These are phyloP conservation scores for Macrotrachela quadricornifera DNA, from an alignment of 1,140 invertebrate genomes.

Conservation along the genomic window DNA sequence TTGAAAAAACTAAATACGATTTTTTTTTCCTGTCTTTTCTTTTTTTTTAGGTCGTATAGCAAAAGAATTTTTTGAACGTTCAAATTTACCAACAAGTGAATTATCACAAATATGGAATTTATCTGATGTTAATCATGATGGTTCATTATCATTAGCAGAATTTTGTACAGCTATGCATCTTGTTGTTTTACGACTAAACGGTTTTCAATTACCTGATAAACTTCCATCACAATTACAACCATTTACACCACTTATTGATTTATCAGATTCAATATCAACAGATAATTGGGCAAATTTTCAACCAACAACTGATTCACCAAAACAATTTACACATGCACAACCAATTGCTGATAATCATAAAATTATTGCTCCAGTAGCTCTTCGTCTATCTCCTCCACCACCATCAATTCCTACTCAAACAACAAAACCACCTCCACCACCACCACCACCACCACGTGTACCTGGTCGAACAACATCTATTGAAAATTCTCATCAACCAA, in stretches of 20 bases:
- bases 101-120: constrained; percentile 82
- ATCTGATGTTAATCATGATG: constrained; percentile 77
- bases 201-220: constrained; percentile 38
- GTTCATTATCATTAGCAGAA: constrained; percentile 68
- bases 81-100: constrained; percentile 64
- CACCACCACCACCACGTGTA: neutral
- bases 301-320: neutral
- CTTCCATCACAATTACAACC: constrained; percentile 46
- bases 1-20: no score
- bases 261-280: no score
- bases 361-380: neutral
- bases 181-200: constrained; percentile 58
- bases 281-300: no score
- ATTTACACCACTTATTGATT: no score
- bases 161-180: constrained; percentile 94
- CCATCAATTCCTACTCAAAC: neutral
- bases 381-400: neutral
- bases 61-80: constrained; percentile 85
- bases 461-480: no score
- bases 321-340: neutral
- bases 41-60: constrained; percentile 44
- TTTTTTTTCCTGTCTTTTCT: no score
- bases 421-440: neutral
- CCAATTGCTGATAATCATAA: neutral
- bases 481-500: no score